Percentiles rank a stretch among this genome's conserved stretches.
Evolutionary conservation across 1,140 invertebrate species (phyloP).

Genomic region (Papilio xuthus): DNA sequence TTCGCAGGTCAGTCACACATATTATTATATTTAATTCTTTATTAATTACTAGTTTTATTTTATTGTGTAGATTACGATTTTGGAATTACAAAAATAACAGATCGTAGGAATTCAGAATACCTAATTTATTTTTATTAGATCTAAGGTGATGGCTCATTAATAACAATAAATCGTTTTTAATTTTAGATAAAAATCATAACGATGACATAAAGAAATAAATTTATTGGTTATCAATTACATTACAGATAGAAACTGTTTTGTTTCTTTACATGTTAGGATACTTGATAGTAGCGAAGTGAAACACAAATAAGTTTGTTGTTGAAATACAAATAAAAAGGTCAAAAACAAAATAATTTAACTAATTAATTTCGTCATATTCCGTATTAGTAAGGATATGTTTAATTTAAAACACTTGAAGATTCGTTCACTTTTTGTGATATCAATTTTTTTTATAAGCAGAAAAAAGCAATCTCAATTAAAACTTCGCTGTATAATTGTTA

Average conservation of each 20-base stretch:
- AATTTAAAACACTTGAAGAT: not conserved
- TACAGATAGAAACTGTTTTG: not conserved
- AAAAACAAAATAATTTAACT: not conserved
- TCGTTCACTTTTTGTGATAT: not conserved
- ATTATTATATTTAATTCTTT: not conserved
- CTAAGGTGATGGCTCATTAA: no score
- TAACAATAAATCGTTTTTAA: not conserved
- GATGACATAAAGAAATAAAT: not conserved
- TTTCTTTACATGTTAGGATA: not conserved
- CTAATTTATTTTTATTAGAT: no score
- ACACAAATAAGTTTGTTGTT: no score
- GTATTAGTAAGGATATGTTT: no score
- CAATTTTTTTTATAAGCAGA: not conserved
- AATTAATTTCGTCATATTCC: not conserved
- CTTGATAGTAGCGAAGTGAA: no score
- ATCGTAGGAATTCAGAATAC: no score
- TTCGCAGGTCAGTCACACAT: not conserved
- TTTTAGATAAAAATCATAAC: not conserved
- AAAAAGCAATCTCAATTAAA: not conserved
- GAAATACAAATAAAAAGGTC: not conserved
- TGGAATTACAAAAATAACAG: not conserved
- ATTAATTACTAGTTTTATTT: not conserved
- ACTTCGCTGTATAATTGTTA: slow-evolving; percentile 4
- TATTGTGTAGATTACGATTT: not conserved
- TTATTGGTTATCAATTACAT: not conserved